Conservation (phyloP, 35 echinoderm and acorn worm genomes). For the Apostichopus japonicus region DNA sequence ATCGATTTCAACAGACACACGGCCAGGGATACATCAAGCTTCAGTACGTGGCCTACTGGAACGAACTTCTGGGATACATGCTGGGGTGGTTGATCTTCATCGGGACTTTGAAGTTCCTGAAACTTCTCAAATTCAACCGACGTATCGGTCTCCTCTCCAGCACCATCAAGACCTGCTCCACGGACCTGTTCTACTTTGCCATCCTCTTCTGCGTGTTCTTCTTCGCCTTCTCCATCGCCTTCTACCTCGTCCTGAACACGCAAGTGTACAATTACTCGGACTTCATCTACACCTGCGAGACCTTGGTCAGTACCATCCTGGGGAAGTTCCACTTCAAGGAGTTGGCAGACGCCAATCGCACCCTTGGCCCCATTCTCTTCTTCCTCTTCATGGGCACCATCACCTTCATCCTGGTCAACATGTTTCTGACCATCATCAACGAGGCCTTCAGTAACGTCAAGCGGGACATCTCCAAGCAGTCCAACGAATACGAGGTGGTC, state of each 20-base stretch:
- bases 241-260: constrained; percentile 72
- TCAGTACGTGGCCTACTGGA: constrained; percentile 98
- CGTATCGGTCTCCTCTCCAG: constrained; percentile 87
- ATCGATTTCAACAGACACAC: constrained; percentile 52
- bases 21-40: constrained; percentile 83
- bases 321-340: constrained; percentile 80
- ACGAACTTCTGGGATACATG: constrained; percentile 87
- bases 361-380: constrained; percentile 77
- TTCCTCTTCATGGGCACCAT: constrained; percentile 86
- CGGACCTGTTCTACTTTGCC: constrained; percentile 87
- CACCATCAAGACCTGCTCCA: constrained; percentile 68
- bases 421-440: constrained; percentile 95
- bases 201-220: constrained; percentile 95
- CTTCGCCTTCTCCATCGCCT: constrained; percentile 74
- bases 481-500: constrained; percentile 91
- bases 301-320: constrained; percentile 72
- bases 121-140: constrained; percentile 89
- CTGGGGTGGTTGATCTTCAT: constrained; percentile 85
- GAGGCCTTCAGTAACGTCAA: constrained; percentile 89
- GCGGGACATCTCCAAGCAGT: constrained; percentile 66
- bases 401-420: constrained; percentile 94
- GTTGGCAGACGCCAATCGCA: constrained; percentile 42
- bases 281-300: constrained; percentile 88
- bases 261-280: constrained; percentile 82
- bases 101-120: constrained; percentile 84